Evolutionary conservation across 1,140 invertebrate genomes (phyloP), one percentile per base, ranked within the genome.

Genomic region (Augochlora pura): DNA sequence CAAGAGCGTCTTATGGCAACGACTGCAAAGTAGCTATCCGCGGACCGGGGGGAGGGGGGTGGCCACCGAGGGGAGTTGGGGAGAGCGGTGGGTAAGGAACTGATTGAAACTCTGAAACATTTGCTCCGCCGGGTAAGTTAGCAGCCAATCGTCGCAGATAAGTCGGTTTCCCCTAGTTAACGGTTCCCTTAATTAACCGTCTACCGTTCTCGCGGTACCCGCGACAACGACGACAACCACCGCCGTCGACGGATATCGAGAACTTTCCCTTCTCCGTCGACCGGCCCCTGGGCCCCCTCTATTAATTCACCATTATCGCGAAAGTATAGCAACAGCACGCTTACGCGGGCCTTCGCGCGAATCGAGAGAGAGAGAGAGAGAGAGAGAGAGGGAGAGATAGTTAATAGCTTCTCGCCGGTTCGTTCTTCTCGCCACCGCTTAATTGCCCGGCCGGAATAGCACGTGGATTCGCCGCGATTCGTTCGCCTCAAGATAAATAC

Each of bases 31-130:
- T 86, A 86, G 59, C 75, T 64, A 67, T 75, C 78, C 68, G 63
- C 59, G 62, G 42, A 10, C 1, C 8, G 16, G 57, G 57, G 25
- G 10, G 8, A 5, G 16, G 18, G 4, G 49, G 9, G n/a, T n/a
- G n/a, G n/a, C n/a, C n/a, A n/a, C n/a, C n/a, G n/a, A n/a, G n/a
- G n/a, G n/a, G n/a, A n/a, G n/a, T n/a, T n/a, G n/a, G n/a, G n/a
- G n/a, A n/a, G n/a, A n/a, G n/a, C n/a, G n/a, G n/a, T n/a, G n/a
- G n/a, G n/a, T n/a, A 1, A 14, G 73, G 72, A 65, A 60, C 69
- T 86, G 85, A 87, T 87, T 87, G 82, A 86, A 87, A 86, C 84
- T 86, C 78, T 52, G 67, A 78, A 85, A 86, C 81, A 83, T 77
- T 86, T 80, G 81, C 76, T 69, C 73, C 63, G 65, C 42, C 42